Conservation (phyloP, 30 jellyfish, hydroid and myxozoan genomes). For the Turritopsis dohrnii region DNA sequence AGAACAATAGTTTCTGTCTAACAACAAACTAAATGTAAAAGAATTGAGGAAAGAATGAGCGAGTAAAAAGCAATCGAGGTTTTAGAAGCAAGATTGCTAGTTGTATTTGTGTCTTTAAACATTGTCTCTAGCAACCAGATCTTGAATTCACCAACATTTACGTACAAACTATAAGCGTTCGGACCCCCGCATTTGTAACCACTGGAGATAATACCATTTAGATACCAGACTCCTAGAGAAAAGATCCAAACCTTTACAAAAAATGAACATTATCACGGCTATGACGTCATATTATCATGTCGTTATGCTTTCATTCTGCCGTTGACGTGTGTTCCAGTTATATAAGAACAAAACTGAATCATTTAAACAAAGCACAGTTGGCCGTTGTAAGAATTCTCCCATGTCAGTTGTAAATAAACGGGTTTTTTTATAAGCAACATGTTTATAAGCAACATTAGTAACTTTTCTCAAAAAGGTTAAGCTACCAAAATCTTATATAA, state of each 20-base stretch:
- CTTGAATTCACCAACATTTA: conserved; percentile 6
- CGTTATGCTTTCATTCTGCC: too few species aligned
- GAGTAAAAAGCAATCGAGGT: background rate
- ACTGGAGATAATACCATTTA: conserved; percentile 23
- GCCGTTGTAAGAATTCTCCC: too few species aligned
- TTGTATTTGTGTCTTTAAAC: conserved; percentile 1
- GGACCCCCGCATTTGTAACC: conserved; percentile 37
- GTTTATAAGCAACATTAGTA: too few species aligned
- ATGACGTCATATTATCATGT: too few species aligned
- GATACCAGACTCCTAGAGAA: conserved; percentile 29
- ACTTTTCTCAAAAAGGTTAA: too few species aligned
- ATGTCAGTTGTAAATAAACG: too few species aligned
- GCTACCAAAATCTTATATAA: too few species aligned
- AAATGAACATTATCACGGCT: background rate
- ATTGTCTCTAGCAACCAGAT: conserved; percentile 28
- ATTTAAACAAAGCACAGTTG: too few species aligned
- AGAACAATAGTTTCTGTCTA: background rate
- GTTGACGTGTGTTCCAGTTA: too few species aligned
- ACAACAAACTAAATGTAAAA: background rate
- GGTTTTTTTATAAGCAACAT: too few species aligned
- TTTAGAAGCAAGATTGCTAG: background rate
- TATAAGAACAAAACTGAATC: too few species aligned
- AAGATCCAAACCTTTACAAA: background rate
- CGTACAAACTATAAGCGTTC: conserved; percentile 33
- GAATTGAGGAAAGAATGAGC: background rate